These are phyloP conservation scores for Morinoia aosen DNA, from an alignment of 2,888 invertebrate genomes.

Conservation along the genomic window DNA sequence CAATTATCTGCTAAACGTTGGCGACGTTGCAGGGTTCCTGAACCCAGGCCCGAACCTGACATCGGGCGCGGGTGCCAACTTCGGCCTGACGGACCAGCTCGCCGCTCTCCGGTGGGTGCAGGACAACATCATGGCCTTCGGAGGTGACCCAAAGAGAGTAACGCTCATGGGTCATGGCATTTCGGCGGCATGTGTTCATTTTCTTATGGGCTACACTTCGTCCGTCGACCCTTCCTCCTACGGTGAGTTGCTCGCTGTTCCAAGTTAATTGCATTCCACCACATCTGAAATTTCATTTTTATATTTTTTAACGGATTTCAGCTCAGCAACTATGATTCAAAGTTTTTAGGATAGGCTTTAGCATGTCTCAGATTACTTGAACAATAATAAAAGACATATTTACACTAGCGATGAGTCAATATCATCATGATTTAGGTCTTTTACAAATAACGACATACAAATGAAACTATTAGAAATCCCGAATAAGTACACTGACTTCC, in stretches of 20 bases:
- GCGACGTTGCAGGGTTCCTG: conserved; percentile 5
- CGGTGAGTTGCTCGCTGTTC: not conserved
- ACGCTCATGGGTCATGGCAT: conserved; percentile 96
- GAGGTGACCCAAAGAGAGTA: conserved; percentile 92
- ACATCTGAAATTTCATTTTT: not conserved
- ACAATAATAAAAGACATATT: too few species aligned
- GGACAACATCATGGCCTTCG: conserved; percentile 93
- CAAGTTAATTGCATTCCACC: not conserved
- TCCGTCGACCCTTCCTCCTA: not conserved
- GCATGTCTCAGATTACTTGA: not conserved
- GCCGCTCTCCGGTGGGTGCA: conserved; percentile 97
- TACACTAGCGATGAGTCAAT: too few species aligned
- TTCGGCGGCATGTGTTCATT: conserved; percentile 96
- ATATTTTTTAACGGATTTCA: not conserved
- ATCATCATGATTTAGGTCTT: too few species aligned
- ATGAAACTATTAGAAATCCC: too few species aligned
- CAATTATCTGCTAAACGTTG: too few species aligned
- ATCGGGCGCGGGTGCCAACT: conserved; percentile 77
- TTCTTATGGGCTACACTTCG: conserved; percentile 74
- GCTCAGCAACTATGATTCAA: not conserved
- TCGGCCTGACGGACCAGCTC: conserved; percentile 97
- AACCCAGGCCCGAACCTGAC: conserved; percentile 19
- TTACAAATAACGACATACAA: too few species aligned
- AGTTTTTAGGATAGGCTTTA: not conserved
- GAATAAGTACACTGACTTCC: too few species aligned